phyloP scores from a whole-genome alignment of 2,888 invertebrate genomes.

The Tenthredo notha region DNA sequence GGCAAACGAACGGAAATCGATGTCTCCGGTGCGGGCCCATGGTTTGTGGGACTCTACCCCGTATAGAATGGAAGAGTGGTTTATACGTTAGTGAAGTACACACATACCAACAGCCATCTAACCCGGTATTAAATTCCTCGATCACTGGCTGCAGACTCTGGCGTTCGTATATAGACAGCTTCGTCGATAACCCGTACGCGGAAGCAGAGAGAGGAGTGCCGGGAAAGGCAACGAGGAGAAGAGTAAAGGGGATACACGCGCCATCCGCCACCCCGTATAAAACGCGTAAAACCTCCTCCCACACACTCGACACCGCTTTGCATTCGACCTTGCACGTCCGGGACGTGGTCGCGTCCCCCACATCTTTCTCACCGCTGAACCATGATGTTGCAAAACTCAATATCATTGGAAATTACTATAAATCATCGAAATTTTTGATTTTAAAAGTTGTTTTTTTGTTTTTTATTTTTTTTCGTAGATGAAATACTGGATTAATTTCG shows the following conservation, averaged over 20 bases:
- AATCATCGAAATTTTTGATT: neutral
- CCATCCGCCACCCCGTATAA: constrained; percentile 49
- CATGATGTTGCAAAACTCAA: neutral
- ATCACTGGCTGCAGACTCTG: constrained; percentile 30
- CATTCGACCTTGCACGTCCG: constrained; percentile 50
- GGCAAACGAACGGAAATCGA: constrained; percentile 50
- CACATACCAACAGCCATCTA: constrained; percentile 16
- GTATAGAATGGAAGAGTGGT: constrained; percentile 5
- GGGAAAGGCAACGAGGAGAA: constrained; percentile 8
- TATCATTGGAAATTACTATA: neutral
- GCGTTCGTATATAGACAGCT: constrained; percentile 31
- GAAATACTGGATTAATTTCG: neutral
- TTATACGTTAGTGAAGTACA: neutral
- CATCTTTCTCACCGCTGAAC: constrained; percentile 3
- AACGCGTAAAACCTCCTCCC: constrained; percentile 49
- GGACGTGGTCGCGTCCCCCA: constrained; percentile 29
- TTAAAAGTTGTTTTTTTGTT: neutral
- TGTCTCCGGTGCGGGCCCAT: constrained; percentile 37
- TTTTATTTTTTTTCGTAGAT: neutral
- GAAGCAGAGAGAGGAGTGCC: constrained; percentile 30
- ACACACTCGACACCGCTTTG: constrained; percentile 49
- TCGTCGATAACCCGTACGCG: constrained; percentile 52
- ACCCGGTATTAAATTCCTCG: constrained; percentile 49
- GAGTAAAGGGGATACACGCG: constrained; percentile 15
- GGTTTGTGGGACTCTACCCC: constrained; percentile 30